Evolutionary conservation across 2,113 vertebrate species (phyloP), one percentile per base, ranked within the genome.

Genomic region (Campylomormyrus tamandua): DNA sequence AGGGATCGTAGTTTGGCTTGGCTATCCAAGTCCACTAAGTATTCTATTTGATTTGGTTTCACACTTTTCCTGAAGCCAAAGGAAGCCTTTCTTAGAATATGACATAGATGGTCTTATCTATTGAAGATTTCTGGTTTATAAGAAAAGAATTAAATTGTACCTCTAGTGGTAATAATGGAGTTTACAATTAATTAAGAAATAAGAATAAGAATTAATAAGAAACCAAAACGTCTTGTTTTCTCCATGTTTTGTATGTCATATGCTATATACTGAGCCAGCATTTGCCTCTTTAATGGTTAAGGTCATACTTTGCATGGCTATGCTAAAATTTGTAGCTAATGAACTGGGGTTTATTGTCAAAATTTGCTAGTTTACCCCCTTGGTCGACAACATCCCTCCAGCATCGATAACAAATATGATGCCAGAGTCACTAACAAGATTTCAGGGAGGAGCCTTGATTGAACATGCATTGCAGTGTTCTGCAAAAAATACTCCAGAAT

Each of bases 321-420:
- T 80, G 74, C 74, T 80, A 80, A 80, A 80, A 80, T 42, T 39
- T 80, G 74, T 80, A 80, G 74, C 3, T 80, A 80, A 80, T 80
- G 35, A 80, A 39, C 74, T 42, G 70, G 70, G 70, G 70, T 35
- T 77, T 70, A 70, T 70, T 77, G 74, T 80, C 17, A 42, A 80
- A 80, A 80, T 42, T 80, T 42, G 74, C 39, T 80, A 80, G 74
- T 80, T 80, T 42, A 42, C 74, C 35, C 74, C 35, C 5, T 19
- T 80, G 70, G 31, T 77, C 15, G 5, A 19, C 70, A 80, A 19
- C 27, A 77, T 39, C 35, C 35, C 13, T 17, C 1, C 13, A 0
- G 5, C 17, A 5, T 6, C 35, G 13, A 17, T 42, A 77, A 77
- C 35, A 19, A 77, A 77, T 39, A 13, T 39, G 31, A 77, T 2